Percentiles rank a stretch among this genome's conserved stretches.
These are phyloP conservation scores for Eristalis pertinax DNA, from an alignment of 2,888 invertebrate species.

Conservation along the genomic window DNA sequence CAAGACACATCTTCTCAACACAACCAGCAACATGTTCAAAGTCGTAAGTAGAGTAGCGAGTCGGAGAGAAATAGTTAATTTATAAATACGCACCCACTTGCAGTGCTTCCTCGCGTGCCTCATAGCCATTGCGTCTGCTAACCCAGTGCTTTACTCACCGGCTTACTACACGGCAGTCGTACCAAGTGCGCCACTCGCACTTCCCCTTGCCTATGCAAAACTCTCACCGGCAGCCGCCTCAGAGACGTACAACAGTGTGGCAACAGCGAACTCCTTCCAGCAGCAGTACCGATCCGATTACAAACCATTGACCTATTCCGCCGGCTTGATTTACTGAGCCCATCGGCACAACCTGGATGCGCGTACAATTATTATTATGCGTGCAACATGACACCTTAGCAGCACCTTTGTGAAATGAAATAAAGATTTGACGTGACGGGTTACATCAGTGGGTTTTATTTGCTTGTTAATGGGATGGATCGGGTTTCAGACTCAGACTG, in stretches of 20 bases:
- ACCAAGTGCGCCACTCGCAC: constrained; percentile 38
- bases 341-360: constrained; percentile 4
- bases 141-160: constrained; percentile 76
- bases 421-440: constrained; percentile 49
- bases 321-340: constrained; percentile 74
- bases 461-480: constrained; percentile 27
- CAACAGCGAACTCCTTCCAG: constrained; percentile 77
- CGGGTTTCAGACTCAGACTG: constrained; percentile 21
- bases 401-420: constrained; percentile 52
- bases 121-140: constrained; percentile 74
- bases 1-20: constrained; percentile 32
- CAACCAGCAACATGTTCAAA: constrained; percentile 61
- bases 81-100: not conserved
- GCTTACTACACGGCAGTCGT: constrained; percentile 73
- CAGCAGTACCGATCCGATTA: constrained; percentile 78
- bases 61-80: not conserved
- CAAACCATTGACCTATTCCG: constrained; percentile 76
- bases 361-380: constrained; percentile 14
- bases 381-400: constrained; percentile 46
- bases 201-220: constrained; percentile 75
- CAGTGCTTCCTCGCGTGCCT: constrained; percentile 76
- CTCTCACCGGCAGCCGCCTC: constrained; percentile 72
- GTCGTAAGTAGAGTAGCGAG: constrained; percentile 39
- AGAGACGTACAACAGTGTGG: constrained; percentile 78
- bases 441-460: constrained; percentile 50